Conservation (phyloP, 2,113 vertebrate species). For the Pterocles orientalis region DNA sequence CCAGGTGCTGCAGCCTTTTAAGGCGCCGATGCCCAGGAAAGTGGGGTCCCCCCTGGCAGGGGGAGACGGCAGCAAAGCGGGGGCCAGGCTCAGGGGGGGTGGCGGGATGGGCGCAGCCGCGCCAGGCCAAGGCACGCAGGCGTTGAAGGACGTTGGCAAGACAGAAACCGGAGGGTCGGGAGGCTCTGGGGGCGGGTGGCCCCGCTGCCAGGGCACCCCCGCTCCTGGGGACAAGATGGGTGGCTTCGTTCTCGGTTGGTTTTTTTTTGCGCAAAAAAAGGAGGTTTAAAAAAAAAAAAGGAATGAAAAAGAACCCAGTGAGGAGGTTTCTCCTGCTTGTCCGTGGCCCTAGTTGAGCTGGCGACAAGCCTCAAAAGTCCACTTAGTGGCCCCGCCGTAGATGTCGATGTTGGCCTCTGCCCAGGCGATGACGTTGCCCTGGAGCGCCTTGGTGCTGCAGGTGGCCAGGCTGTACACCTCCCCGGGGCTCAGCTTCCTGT, state of each 20-base stretch:
- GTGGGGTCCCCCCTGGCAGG: too few relatives aligned
- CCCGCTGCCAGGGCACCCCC: not conserved
- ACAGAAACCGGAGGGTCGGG: slow-evolving; percentile 35
- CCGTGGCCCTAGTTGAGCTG: slow-evolving; percentile 86
- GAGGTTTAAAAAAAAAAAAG: not conserved
- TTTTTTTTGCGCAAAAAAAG: not conserved
- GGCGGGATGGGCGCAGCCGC: slow-evolving; percentile 70
- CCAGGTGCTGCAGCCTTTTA: not conserved
- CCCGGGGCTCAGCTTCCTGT: slow-evolving; percentile 86
- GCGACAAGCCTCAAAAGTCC: slow-evolving; percentile 95
- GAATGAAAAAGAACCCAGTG: slow-evolving; percentile 12
- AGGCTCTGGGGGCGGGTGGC: not conserved
- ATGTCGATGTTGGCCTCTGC: slow-evolving; percentile 91
- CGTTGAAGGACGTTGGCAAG: slow-evolving; percentile 83
- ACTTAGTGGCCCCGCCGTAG: slow-evolving; percentile 93
- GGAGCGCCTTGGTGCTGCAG: slow-evolving; percentile 87
- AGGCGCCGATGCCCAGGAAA: not conserved
- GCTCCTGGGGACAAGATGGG: not conserved
- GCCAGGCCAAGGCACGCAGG: slow-evolving; percentile 88
- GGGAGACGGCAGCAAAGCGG: slow-evolving; percentile 16
- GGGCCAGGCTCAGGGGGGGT: not conserved
- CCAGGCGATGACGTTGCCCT: slow-evolving; percentile 94
- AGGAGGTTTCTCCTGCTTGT: slow-evolving; percentile 27
- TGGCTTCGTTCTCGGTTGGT: slow-evolving; percentile 7
- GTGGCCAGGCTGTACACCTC: slow-evolving; percentile 95